Base-by-base conservation (phyloP, 2,113 vertebrate genomes). In the Polypterus senegalus region DNA sequence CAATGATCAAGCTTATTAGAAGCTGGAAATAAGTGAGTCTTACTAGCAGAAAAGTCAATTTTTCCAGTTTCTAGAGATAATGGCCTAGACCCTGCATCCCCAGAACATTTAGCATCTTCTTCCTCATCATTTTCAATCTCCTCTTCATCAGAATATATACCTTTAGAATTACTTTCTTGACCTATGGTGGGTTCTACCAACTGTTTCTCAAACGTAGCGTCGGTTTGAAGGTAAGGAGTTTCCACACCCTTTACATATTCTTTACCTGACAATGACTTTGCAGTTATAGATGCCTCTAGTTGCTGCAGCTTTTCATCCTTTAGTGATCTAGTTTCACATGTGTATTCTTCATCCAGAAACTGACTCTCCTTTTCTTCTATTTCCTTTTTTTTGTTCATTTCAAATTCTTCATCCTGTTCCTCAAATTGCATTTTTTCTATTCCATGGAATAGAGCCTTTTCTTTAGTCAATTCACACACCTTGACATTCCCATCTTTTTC, bases 361-460 rank as follows among this genome's bases (percentile, higher is more conserved):
- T 88, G 87, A 27, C 86, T 90, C 61, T 97, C 95, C 58, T 90
- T 87, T 63, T 93, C 91, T 69, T 96, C 84, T 60, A 86, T 78
- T 3, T 77, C 80, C 52, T 75, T 81, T 8, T 88, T 75, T 52
- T 73, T 74, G 11, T 68, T 80, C 53, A 83, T 84, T 46, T 69
- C 76, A 9, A 76, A 57, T 61, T 74, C 69, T 5, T 72, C 68
- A 1, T 82, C 76, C 4, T 86, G 84, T 5, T 81, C 71, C 46
- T 81, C 80, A 57, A 82, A 78, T 51, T 78, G 73, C 0, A 75
- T 76, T 60, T 83, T 79, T 48, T 88, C 86, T 46, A 84, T 77
- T 10, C 81, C 75, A 55, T 88, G 86, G 83, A 86, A 86, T 57
- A 86, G 81, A 71, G 82, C 88, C 70, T 81, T 89, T 62, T 95